These are phyloP conservation scores for Premnoplex brunnescens DNA, from an alignment of 2,797 vertebrate species.

Conservation along the genomic window DNA sequence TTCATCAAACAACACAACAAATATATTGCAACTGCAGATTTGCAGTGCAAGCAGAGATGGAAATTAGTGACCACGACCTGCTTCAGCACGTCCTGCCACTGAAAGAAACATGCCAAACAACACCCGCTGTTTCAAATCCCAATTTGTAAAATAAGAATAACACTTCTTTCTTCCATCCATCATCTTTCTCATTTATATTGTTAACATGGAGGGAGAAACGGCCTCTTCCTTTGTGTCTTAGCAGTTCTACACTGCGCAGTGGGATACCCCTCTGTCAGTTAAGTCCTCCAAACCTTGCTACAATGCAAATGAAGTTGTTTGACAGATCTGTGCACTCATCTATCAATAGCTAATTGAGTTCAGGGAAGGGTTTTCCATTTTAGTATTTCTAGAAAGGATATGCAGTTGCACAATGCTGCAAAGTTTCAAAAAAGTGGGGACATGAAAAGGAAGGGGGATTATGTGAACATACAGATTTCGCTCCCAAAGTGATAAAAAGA, in stretches of 20 bases:
- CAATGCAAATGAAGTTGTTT: constrained; percentile 61
- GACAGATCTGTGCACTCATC: constrained; percentile 59
- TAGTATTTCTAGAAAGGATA: constrained; percentile 35
- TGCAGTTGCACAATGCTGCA: background rate
- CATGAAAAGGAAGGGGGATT: background rate
- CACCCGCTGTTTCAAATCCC: background rate
- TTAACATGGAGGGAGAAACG: background rate
- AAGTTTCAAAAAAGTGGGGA: background rate
- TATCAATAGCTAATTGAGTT: constrained; percentile 61
- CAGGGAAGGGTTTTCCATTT: constrained; percentile 38
- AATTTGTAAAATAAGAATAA: constrained; percentile 15
- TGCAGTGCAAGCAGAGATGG: background rate
- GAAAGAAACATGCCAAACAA: background rate
- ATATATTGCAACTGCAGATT: background rate
- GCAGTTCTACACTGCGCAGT: constrained; percentile 15
- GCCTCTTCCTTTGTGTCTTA: constrained; percentile 45
- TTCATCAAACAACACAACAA: background rate
- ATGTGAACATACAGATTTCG: background rate
- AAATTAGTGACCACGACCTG: background rate
- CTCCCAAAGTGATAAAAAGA: background rate
- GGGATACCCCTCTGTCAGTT: constrained; percentile 33
- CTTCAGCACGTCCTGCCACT: background rate
- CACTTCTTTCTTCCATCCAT: background rate
- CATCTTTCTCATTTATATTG: constrained; percentile 20
- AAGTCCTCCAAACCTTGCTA: constrained; percentile 20